Evolutionary conservation across 1,140 invertebrate species (phyloP).

Genomic region (Heliconius himera): DNA sequence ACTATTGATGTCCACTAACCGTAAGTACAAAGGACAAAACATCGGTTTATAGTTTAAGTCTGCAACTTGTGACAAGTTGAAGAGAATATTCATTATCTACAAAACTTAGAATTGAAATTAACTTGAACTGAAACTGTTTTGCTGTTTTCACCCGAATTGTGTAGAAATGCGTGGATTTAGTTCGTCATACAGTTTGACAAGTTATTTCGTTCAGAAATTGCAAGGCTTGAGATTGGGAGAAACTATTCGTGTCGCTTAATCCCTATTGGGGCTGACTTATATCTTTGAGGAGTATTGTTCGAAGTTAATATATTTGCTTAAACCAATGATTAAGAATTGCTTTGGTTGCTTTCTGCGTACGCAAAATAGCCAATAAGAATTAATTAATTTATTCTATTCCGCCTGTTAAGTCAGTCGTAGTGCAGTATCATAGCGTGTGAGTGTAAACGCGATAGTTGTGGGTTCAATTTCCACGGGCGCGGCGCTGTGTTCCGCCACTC

Average conservation of each 20-base stretch:
- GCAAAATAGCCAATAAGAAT: no score
- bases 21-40: slow-evolving; percentile 5
- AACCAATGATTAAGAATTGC: background rate
- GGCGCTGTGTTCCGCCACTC: no score
- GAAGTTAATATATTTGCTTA: background rate
- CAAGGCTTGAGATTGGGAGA: background rate
- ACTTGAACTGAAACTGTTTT: background rate
- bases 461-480: no score
- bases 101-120: background rate
- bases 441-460: no score
- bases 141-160: slow-evolving; percentile 8
- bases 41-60: slow-evolving; percentile 11
- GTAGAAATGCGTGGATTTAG: background rate
- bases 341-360: background rate
- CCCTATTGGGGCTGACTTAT: background rate
- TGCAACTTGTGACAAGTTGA: background rate
- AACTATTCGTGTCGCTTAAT: background rate
- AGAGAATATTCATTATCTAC: slow-evolving; percentile 7
- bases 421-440: no score
- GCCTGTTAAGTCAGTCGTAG: no score
- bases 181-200: slow-evolving; percentile 1
- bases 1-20: slow-evolving; percentile 1
- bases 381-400: no score
- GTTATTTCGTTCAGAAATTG: slow-evolving; percentile 1
- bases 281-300: background rate